Conservation (phyloP, 2,888 invertebrate species). For the Pycnomerus fuliginosus region DNA sequence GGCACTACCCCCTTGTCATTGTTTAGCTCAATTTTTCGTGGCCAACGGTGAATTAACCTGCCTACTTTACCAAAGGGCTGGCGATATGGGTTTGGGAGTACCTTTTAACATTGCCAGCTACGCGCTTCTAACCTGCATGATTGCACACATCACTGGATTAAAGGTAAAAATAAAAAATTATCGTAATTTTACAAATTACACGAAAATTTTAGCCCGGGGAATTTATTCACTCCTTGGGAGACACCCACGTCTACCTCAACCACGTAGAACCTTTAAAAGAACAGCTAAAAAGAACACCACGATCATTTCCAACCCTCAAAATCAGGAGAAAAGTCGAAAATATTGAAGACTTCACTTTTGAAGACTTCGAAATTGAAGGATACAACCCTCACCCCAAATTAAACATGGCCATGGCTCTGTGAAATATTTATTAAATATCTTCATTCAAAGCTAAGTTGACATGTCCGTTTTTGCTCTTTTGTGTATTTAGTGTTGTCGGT, state of each 20-base stretch:
- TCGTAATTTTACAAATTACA: constrained; percentile 5
- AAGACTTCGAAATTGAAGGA: constrained; percentile 82
- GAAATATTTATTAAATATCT: too few species aligned
- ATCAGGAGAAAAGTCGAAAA: constrained; percentile 70
- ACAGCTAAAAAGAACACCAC: constrained; percentile 76
- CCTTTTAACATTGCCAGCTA: constrained; percentile 98
- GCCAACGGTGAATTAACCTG: constrained; percentile 80
- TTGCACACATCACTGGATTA: constrained; percentile 87
- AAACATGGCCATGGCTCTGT: constrained; percentile 90
- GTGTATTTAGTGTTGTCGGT: constrained; percentile 7
- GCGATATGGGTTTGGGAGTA: constrained; percentile 95
- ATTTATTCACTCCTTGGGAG: constrained; percentile 91
- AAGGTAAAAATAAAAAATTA: too few species aligned
- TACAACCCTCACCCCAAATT: constrained; percentile 90
- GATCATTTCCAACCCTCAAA: constrained; percentile 76
- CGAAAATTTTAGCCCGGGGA: constrained; percentile 73
- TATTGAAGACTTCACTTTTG: constrained; percentile 83
- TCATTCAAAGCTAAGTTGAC: constrained; percentile 16
- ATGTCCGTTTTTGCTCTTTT: constrained; percentile 9
- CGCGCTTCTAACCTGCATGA: constrained; percentile 89
- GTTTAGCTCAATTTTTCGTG: constrained; percentile 92
- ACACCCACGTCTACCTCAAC: constrained; percentile 90
- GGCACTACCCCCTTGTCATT: constrained; percentile 97
- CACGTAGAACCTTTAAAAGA: constrained; percentile 80
- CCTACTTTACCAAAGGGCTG: constrained; percentile 92